A percentile compares a stretch with the other conserved stretches of the same genome.
Conservation (phyloP, 2,888 invertebrate genomes). For the Latheticus oryzae region DNA sequence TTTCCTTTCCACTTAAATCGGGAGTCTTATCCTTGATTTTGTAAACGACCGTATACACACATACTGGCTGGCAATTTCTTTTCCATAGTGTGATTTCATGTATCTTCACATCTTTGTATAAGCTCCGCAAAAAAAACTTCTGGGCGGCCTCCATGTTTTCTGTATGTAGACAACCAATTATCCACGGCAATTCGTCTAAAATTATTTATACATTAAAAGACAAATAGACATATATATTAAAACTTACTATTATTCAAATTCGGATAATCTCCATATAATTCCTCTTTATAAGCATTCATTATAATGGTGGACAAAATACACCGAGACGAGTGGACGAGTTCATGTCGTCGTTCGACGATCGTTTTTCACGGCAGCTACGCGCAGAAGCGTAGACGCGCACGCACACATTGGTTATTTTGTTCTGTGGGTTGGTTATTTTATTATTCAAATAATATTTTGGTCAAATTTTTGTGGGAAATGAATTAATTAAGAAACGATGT, state of each 20-base stretch:
- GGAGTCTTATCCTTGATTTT: slow-evolving; percentile 29
- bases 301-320: no score
- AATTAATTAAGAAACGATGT: no score
- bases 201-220: slow-evolving; percentile 27
- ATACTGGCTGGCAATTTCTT: slow-evolving; percentile 29
- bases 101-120: slow-evolving; percentile 19
- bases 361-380: no score
- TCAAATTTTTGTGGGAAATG: no score
- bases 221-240: slow-evolving; percentile 22
- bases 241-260: slow-evolving; percentile 25
- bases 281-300: slow-evolving; percentile 16
- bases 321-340: no score
- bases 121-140: slow-evolving; percentile 19
- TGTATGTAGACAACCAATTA: slow-evolving; percentile 16
- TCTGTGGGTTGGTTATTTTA: no score
- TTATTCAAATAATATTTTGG: no score
- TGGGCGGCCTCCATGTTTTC: slow-evolving; percentile 12
- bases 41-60: slow-evolving; percentile 28
- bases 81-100: slow-evolving; percentile 21
- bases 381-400: no score
- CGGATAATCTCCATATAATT: slow-evolving; percentile 24
- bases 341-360: no score
- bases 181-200: slow-evolving; percentile 21
- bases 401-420: no score
- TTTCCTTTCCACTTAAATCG: slow-evolving; percentile 26